These are phyloP conservation scores for Spermophilus dauricus DNA, from an alignment of 2,113 vertebrate species.

Conservation along the genomic window DNA sequence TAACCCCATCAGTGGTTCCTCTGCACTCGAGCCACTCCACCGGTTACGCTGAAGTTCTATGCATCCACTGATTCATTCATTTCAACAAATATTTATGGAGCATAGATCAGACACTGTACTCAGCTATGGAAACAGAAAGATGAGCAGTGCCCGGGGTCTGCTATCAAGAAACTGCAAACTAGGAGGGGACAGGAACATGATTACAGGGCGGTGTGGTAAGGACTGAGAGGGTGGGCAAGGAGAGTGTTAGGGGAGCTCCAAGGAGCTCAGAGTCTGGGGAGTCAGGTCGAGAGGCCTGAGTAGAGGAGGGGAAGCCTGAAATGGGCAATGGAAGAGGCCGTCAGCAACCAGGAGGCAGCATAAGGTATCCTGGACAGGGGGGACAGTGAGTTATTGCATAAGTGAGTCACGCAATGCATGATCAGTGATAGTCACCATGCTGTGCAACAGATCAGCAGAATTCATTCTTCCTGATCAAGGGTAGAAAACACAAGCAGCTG, in stretches of 20 bases:
- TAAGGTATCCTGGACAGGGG: neutral
- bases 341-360: neutral
- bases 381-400: neutral
- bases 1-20: neutral
- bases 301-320: neutral
- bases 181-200: neutral
- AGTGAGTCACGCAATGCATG: rapidly evolving
- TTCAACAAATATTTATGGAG: neutral
- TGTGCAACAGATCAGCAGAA: no score
- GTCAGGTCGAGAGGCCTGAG: neutral
- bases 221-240: neutral
- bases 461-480: no score
- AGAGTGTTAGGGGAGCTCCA: neutral
- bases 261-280: no score
- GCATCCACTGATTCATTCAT: neutral
- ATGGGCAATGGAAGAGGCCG: neutral
- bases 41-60: rapidly evolving
- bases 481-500: neutral
- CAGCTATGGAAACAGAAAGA: neutral
- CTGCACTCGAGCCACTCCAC: no score
- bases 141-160: neutral
- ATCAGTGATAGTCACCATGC: no score
- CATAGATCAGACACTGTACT: neutral
- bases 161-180: neutral
- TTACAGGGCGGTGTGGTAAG: neutral